phyloP scores from a whole-genome alignment of 2,888 invertebrate genomes.

The Chrysotoxum bicinctum region DNA sequence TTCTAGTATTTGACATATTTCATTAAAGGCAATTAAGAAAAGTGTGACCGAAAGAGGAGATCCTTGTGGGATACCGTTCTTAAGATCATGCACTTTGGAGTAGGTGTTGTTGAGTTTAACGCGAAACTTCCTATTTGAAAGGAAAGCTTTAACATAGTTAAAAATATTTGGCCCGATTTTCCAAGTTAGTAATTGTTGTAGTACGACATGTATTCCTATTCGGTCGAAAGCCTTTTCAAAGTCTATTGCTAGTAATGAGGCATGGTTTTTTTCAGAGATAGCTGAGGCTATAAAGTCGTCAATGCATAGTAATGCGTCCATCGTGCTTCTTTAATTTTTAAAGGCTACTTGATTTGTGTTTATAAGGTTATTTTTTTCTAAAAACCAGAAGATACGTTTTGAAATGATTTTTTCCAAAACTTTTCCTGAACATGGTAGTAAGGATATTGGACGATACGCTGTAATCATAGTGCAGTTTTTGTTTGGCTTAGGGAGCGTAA shows the following conservation, averaged over 20 bases:
- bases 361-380: no score
- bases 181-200: background rate
- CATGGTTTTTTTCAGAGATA: background rate
- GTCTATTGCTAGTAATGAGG: background rate
- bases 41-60: no score
- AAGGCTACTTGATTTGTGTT: no score
- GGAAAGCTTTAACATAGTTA: background rate
- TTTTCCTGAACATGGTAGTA: constrained; percentile 4
- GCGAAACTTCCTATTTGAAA: no score
- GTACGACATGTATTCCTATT: no score
- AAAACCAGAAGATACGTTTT: constrained; percentile 10
- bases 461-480: background rate
- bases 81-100: no score
- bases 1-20: background rate
- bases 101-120: no score
- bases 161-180: background rate
- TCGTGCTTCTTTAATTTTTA: no score
- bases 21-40: background rate
- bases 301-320: background rate
- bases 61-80: no score
- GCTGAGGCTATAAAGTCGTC: background rate
- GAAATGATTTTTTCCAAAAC: constrained; percentile 10
- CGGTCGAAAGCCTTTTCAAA: background rate
- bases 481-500: constrained; percentile 3
- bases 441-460: constrained; percentile 16